These are phyloP conservation scores for Onychostruthus taczanowskii DNA, from an alignment of 2,113 vertebrate species.

Conservation along the genomic window DNA sequence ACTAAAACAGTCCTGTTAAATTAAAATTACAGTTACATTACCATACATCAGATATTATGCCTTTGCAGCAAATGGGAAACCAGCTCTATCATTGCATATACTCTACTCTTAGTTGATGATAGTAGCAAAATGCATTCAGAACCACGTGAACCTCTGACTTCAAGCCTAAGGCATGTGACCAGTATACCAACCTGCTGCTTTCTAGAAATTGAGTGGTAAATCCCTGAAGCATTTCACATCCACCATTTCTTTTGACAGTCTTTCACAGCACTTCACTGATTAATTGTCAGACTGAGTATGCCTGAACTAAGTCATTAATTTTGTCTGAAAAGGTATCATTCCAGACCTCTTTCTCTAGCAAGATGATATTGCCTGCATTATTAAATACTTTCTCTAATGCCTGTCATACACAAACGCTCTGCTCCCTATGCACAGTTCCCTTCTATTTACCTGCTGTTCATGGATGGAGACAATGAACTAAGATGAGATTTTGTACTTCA, in stretches of 20 bases:
- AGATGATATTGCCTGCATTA: constrained; percentile 45
- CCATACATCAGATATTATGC: not conserved
- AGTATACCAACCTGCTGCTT: not conserved
- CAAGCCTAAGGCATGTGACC: not conserved
- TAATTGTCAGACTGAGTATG: constrained; percentile 50
- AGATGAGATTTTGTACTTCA: not conserved
- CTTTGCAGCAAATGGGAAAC: not conserved
- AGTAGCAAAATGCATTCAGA: not conserved
- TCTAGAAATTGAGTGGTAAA: constrained; percentile 19
- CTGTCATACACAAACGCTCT: not conserved
- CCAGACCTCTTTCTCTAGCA: constrained; percentile 6
- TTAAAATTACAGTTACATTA: not conserved
- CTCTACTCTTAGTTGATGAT: not conserved
- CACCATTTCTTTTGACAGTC: not conserved
- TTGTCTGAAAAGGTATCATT: constrained; percentile 47
- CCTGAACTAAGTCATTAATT: constrained; percentile 61
- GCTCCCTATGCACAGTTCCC: not conserved
- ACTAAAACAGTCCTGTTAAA: not conserved
- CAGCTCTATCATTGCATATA: not conserved
- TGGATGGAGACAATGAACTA: not conserved
- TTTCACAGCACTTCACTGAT: constrained; percentile 39
- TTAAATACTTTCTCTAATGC: constrained; percentile 33
- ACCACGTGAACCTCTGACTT: not conserved
- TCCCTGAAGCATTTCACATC: constrained; percentile 17
- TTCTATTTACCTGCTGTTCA: not conserved